Evolutionary conservation across 2,888 invertebrate species (phyloP), one percentile per base, ranked within the genome.

Genomic region (Microctonus aethiopoides): DNA sequence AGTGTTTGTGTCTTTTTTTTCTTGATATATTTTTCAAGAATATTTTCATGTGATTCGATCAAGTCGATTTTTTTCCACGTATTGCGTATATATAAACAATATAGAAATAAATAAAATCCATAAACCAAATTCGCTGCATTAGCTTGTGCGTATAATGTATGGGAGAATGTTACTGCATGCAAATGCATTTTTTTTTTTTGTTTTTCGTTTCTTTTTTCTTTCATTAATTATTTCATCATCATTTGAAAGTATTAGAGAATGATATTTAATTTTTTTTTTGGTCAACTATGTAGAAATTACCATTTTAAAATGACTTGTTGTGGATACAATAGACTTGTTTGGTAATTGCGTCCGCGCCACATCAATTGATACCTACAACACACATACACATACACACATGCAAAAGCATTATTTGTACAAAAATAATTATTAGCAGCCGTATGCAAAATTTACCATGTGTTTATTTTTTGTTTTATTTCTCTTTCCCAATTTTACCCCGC

Each of bases 221-320:
- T n/a, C n/a, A n/a, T 32, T 16, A 29, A 34, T 59, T 34, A 32
- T 34, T 36, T 32, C 9, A 34, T 34, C n/a, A 59, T 59, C 10
- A 34, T 16, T 46, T 5, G 46, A 16, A 16, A n/a, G n/a, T 3
- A 46, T 46, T 16, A 16, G 16, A 4, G 1, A 7, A 16, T 46
- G 46, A 7, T 16, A 46, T 46, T 6, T 4, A 46, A n/a, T 20
- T 46, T 16, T 46, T n/a, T n/a, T 7, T n/a, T 7, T n/a, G 41
- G 5, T 22, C n/a, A 39, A 61, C 24, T 39, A 24, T 24, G 22
- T 22, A 39, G 41, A 78, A 84, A 81, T 80, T 85, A 86, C 86
- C 86, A 84, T 85, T 81, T 86, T 86, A 79, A 83, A 86, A 72
- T 84, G 85, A 74, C 83, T 78, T 71, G 84, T 77, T 74, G 82